phyloP scores from a whole-genome alignment of 92 coral and sea anemone genomes.

The Epizoanthus illoricatus region DNA sequence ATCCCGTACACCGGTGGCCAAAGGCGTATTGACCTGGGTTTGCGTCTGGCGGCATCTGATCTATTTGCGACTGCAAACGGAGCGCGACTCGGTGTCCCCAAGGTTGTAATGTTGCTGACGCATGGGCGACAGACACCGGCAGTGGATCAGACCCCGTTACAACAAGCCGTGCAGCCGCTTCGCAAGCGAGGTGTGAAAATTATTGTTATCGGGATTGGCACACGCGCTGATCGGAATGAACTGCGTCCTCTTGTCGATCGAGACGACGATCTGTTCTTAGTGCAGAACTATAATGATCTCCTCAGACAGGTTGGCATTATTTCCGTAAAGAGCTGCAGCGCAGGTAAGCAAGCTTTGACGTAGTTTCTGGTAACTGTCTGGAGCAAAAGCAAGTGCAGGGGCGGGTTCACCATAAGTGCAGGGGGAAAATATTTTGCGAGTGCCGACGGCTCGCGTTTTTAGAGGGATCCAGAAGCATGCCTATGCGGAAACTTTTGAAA shows the following conservation, averaged over 20 bases:
- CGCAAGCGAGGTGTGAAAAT: conserved; percentile 7
- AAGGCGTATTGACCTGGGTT: conserved; percentile 34
- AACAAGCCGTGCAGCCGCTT: conserved; percentile 20
- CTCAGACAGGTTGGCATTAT: conserved; percentile 27
- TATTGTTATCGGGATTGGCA: conserved; percentile 28
- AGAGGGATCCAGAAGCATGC: no score
- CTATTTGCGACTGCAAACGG: background rate
- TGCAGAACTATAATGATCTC: conserved; percentile 21
- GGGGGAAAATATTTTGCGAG: no score
- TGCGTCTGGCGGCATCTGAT: conserved; percentile 13
- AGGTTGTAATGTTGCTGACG: conserved; percentile 1
- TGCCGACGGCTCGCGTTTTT: no score
- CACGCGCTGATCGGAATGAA: conserved; percentile 16
- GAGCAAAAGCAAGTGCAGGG: no score
- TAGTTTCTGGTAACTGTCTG: no score
- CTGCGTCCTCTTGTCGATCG: conserved; percentile 5
- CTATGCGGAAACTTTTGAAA: no score
- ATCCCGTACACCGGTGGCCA: conserved; percentile 29
- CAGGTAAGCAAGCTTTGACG: conserved; percentile 7
- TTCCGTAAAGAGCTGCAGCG: conserved; percentile 8
- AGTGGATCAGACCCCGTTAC: background rate
- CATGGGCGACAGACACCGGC: conserved; percentile 34
- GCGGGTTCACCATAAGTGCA: no score
- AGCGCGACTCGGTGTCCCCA: conserved; percentile 1
- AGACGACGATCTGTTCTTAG: conserved; percentile 19